phyloP scores from a whole-genome alignment of 1,140 invertebrate genomes.

The Camponotus vicinus region DNA sequence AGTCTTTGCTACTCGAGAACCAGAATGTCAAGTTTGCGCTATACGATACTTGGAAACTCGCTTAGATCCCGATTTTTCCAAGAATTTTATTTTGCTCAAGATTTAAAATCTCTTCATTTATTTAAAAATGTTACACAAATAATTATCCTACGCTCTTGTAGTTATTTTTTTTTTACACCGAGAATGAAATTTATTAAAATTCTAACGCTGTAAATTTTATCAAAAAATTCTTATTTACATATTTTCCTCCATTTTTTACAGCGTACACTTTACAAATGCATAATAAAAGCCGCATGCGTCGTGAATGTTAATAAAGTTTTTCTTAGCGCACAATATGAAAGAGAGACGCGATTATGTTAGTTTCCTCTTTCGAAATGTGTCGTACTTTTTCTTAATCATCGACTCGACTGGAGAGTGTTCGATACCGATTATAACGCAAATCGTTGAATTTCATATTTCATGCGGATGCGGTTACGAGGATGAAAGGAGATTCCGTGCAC shows the following conservation, averaged over 20 bases:
- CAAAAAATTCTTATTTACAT: slow-evolving; percentile 3
- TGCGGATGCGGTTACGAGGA: slow-evolving; percentile 19
- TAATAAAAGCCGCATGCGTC: not conserved
- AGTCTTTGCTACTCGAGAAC: not conserved
- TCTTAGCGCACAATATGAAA: not conserved
- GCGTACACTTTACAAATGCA: not conserved
- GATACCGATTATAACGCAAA: not conserved
- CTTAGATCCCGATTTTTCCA: not conserved
- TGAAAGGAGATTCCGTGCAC: slow-evolving; percentile 17
- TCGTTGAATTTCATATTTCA: not conserved
- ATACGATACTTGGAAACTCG: not conserved
- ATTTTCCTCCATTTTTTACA: not conserved
- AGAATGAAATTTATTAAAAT: not conserved
- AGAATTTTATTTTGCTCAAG: not conserved
- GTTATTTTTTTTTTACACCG: not conserved
- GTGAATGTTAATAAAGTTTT: not conserved
- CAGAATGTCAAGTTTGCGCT: not conserved
- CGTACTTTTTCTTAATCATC: not conserved
- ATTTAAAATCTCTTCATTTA: not conserved
- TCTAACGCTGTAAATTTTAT: not conserved
- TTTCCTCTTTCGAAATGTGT: not conserved
- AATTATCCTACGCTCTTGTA: too few species aligned
- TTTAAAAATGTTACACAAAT: not conserved
- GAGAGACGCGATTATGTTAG: too few species aligned
- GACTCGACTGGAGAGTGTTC: not conserved